These are phyloP conservation scores for Scleropages formosus DNA, from an alignment of 2,797 vertebrate species.

Conservation along the genomic window DNA sequence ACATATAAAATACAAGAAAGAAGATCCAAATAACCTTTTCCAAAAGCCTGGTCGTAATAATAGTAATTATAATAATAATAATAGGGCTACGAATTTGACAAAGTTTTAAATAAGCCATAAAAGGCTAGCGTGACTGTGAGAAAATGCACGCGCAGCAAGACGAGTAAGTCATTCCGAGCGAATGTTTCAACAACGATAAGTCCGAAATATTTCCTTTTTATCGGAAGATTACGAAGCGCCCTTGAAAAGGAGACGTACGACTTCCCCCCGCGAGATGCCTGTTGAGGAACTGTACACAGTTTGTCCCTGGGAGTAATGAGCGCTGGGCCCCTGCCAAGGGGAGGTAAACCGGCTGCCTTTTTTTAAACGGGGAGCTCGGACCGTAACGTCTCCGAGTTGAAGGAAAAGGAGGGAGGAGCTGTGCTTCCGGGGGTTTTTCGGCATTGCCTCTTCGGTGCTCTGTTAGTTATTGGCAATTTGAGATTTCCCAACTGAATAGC, in stretches of 20 bases:
- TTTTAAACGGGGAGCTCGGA: not conserved
- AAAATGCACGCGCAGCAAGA: not conserved
- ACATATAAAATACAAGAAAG: not conserved
- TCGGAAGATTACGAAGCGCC: not conserved
- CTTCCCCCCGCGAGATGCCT: not conserved
- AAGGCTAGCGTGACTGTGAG: not conserved
- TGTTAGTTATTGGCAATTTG: too few species aligned
- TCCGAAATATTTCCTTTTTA: not conserved
- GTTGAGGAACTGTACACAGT: not conserved
- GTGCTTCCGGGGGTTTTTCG: too few species aligned
- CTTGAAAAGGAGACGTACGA: slow-evolving; percentile 16
- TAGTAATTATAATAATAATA: not conserved
- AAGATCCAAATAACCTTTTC: not conserved
- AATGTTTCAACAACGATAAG: slow-evolving; percentile 28
- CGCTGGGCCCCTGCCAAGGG: not conserved
- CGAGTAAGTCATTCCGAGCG: slow-evolving; percentile 8
- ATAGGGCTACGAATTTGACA: not conserved
- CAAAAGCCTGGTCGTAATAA: not conserved
- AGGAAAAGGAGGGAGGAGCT: not conserved
- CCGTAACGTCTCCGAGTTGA: not conserved
- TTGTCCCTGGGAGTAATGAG: slow-evolving; percentile 13
- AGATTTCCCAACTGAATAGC: too few species aligned
- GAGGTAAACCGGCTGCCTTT: too few species aligned
- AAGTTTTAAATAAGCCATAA: not conserved
- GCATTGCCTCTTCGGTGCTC: too few species aligned